Evolutionary conservation across 1,140 invertebrate species (phyloP), one percentile per base, ranked within the genome.

Genomic region (Triops cancriformis): DNA sequence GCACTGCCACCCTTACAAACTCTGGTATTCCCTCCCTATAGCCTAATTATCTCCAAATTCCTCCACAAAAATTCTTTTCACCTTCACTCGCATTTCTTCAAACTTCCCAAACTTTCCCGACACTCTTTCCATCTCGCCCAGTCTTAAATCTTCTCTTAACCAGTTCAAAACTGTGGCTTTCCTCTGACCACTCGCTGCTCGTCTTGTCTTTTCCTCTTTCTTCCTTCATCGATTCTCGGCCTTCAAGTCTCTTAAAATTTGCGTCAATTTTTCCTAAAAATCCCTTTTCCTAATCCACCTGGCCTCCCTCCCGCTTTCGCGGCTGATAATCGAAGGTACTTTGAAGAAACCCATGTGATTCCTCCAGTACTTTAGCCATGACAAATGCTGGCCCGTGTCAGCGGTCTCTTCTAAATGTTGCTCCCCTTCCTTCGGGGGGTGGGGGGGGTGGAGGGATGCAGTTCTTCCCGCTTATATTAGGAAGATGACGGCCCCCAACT

Each of bases 341-440:
- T 37, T 37, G 31, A 7, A 37, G 31, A 37, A 37, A 37, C 31
- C 31, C 31, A 37, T 37, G 31, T 37, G 31, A 37, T 37, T 37
- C 31, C 31, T 7, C 2, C 31, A 37, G 31, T 37, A 2, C 31
- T 37, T 37, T 37, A 37, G 31, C 51, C 51, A 64, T 64, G 51
- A 64, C 51, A 64, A 64, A 64, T 64, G 51, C 51, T 64, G 51
- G 51, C 51, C 51, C 51, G 51, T 18, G 51, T 64, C 51, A 64
- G 51, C 51, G 51, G 10, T 23, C 51, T 10, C 18, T 64, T 10
- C 51, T 64, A 64, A 64, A 64, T 64, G 51, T 64, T 9, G 51
- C 51, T 64, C 51, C 9, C 51, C 23, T 7, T 37, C 2, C 51
- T 14, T 64, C 23, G 14, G n/a, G n/a, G n/a, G n/a, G n/a, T n/a